Evolutionary conservation across 2,113 vertebrate genomes (phyloP), one percentile per base, ranked within the genome.

Genomic region (Chloebia gouldiae): DNA sequence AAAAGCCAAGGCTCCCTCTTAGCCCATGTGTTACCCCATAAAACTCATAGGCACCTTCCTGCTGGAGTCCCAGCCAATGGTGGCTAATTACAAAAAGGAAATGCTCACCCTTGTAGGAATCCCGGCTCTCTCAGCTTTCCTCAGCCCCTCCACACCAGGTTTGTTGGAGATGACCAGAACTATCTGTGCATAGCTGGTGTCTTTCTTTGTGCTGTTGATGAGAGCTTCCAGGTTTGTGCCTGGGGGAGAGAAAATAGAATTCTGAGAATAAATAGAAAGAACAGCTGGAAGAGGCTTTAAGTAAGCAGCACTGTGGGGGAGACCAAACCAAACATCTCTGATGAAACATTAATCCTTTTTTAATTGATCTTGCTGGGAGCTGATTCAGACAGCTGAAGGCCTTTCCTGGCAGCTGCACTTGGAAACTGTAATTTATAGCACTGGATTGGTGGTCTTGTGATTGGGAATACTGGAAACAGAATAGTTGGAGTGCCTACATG

Each of bases 141-240:
- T 98, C 92, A 99, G 95, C 13, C 99, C 99, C 75, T 98, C 98
- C 23, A 98, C 99, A 0, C 97, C 98, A 0, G 98, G 97, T 80
- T 98, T 98, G 98, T 99, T 99, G 96, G 99, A 99, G 97, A 99
- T 95, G 13, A 99, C 99, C 33, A 99, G 94, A 15, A 98, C 98
- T 18, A 99, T 98, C 93, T 98, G 97, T 9, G 99, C 98, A 0
- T 97, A 97, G 94, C 99, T 99, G 37, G 96, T 97, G 1, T 98
- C 97, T 50, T 97, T 97, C 93, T 88, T 98, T 9, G 98, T 98
- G 94, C 98, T 99, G 7, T 98, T 98, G 49, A 99, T 99, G 75
- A 99, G 98, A 3, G 99, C 99, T 93, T 99, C 99, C 59, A 99
- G 97, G 95, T 99, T 99, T 20, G 99, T 99, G 61, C 99, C 99